Evolutionary conservation across 2,888 invertebrate genomes (phyloP).

Genomic region (Latheticus oryzae): DNA sequence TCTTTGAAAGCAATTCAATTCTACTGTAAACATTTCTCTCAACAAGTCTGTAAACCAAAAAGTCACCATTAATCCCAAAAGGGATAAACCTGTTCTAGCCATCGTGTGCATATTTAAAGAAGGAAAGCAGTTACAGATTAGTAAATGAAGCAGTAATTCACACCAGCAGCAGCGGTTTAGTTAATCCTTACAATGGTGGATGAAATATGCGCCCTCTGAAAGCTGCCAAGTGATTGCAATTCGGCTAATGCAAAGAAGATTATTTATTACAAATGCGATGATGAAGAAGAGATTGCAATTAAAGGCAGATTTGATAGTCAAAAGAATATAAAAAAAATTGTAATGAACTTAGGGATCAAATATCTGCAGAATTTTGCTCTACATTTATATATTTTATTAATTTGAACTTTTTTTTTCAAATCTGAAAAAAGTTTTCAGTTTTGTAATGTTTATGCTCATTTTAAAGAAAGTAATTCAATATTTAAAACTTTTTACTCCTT

Average conservation of each 20-base stretch:
- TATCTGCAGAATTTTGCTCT: too few relatives aligned
- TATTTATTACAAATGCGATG: conserved; percentile 51
- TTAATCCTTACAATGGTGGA: conserved; percentile 57
- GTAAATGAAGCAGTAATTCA: conserved; percentile 42
- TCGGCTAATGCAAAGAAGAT: conserved; percentile 57
- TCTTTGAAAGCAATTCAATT: conserved; percentile 15
- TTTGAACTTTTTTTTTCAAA: too few relatives aligned
- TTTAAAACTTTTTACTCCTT: too few relatives aligned
- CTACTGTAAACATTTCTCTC: conserved; percentile 11
- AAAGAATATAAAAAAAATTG: too few relatives aligned
- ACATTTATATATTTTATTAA: too few relatives aligned
- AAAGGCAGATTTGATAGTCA: too few relatives aligned
- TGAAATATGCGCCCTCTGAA: conserved; percentile 55
- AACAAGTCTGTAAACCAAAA: conserved; percentile 4
- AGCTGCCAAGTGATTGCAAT: conserved; percentile 55
- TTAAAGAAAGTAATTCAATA: too few relatives aligned
- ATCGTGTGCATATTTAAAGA: conserved; percentile 23
- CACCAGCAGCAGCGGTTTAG: conserved; percentile 49
- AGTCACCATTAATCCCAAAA: conserved; percentile 18
- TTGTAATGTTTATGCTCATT: too few relatives aligned
- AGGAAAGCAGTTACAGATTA: conserved; percentile 30
- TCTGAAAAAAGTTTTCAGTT: too few relatives aligned
- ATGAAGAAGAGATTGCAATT: too few relatives aligned
- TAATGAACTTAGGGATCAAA: too few relatives aligned
- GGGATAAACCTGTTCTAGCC: conserved; percentile 6